phyloP scores from a whole-genome alignment of 1,140 invertebrate species.

The Pachyrhynchus sulphureomaculatus region DNA sequence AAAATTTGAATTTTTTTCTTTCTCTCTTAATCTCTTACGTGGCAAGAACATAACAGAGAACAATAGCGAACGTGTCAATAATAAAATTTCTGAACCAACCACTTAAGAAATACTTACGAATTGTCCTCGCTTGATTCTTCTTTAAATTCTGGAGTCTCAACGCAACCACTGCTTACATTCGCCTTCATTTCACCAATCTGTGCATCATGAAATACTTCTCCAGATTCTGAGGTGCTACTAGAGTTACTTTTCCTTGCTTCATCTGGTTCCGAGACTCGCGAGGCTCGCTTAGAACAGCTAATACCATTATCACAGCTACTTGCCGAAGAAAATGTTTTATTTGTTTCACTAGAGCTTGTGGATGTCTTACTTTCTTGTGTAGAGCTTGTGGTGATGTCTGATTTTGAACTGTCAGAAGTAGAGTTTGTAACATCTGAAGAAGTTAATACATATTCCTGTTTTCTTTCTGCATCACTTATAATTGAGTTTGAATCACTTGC shows the following conservation, averaged over 20 bases:
- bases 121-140: no score
- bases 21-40: no score
- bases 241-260: background rate
- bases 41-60: no score
- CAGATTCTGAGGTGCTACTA: background rate
- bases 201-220: slow-evolving; percentile 1
- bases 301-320: slow-evolving; percentile 6
- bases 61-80: no score
- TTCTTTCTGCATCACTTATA: background rate
- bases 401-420: background rate
- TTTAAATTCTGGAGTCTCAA: background rate
- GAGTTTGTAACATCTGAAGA: background rate
- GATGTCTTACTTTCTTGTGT: background rate
- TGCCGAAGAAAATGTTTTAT: background rate
- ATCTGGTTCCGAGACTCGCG: no score
- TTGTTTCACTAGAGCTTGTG: slow-evolving; percentile 1
- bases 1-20: no score
- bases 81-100: no score
- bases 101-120: no score
- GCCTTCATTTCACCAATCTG: no score
- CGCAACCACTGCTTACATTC: no score
- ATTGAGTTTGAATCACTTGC: background rate
- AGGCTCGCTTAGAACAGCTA: background rate
- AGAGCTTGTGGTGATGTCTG: background rate
- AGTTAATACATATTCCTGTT: background rate